Percentiles rank a stretch among this genome's conserved stretches.
Conservation (phyloP, 2,888 invertebrate genomes). For the Platerodrilus igneus region DNA sequence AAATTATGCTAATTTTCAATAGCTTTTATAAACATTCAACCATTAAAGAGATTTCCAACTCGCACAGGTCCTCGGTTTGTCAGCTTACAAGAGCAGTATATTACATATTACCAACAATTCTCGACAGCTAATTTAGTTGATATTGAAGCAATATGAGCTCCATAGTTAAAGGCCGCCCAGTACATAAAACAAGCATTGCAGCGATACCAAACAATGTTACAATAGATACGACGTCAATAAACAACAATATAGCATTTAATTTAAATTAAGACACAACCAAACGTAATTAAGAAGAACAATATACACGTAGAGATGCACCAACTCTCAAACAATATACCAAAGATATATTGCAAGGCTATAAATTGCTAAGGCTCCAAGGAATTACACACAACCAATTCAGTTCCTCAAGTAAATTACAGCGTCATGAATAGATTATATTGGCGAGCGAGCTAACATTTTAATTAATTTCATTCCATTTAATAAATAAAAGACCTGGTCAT, state of each 20-base stretch:
- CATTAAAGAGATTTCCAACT: no score
- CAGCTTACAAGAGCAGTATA: no score
- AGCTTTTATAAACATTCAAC: no score
- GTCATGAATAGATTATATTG: constrained; percentile 17
- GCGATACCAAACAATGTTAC: no score
- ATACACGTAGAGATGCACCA: constrained; percentile 22
- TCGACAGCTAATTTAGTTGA: no score
- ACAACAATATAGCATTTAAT: constrained; percentile 23
- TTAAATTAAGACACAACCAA: constrained; percentile 22
- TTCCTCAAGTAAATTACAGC: constrained; percentile 18
- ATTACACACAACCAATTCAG: constrained; percentile 18
- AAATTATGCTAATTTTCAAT: no score
- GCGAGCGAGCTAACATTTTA: constrained; percentile 17
- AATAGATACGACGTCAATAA: no score
- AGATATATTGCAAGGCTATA: constrained; percentile 17
- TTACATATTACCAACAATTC: no score
- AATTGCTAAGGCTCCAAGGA: constrained; percentile 18
- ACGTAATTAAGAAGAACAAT: constrained; percentile 25
- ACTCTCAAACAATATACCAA: constrained; percentile 22
- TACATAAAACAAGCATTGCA: no score
- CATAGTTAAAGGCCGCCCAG: no score
- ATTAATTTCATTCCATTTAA: constrained; percentile 11
- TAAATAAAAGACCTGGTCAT: constrained; percentile 9
- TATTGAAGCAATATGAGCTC: no score
- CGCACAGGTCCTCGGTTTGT: no score